These are phyloP conservation scores for Vultur gryphus DNA, from an alignment of 2,797 vertebrate genomes.

Conservation along the genomic window DNA sequence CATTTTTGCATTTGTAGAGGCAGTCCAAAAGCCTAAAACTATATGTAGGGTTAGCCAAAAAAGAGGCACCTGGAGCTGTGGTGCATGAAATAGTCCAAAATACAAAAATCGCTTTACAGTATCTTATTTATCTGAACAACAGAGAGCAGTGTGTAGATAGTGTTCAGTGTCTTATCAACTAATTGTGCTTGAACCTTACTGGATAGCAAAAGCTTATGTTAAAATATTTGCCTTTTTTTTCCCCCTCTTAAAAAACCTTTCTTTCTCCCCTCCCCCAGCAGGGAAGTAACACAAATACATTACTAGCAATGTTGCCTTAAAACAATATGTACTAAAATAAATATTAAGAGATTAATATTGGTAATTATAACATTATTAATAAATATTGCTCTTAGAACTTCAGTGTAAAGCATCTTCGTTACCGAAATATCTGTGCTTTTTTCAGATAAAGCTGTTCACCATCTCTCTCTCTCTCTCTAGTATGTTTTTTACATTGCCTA, in stretches of 20 bases:
- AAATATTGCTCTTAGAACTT: background rate
- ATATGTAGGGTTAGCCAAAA: background rate
- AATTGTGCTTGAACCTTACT: background rate
- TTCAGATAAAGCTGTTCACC: background rate
- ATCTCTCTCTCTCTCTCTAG: background rate
- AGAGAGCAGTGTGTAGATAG: background rate
- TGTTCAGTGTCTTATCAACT: background rate
- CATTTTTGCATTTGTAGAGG: background rate
- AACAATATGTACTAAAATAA: background rate
- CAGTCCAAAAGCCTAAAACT: background rate
- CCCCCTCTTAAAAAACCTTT: background rate
- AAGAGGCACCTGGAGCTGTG: background rate
- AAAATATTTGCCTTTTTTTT: background rate
- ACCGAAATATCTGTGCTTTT: background rate
- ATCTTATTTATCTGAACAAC: background rate
- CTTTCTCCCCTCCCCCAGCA: background rate
- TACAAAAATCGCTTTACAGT: background rate
- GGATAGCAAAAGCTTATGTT: background rate
- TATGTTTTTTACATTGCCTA: background rate
- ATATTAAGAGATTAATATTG: background rate
- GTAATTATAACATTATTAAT: background rate
- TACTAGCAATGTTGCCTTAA: background rate
- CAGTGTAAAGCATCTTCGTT: accelerated
- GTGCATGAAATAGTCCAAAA: background rate
- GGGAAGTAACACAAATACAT: background rate